These are phyloP conservation scores for Pseudocheirus occidentalis DNA, from an alignment of 2,797 vertebrate species.

Conservation along the genomic window DNA sequence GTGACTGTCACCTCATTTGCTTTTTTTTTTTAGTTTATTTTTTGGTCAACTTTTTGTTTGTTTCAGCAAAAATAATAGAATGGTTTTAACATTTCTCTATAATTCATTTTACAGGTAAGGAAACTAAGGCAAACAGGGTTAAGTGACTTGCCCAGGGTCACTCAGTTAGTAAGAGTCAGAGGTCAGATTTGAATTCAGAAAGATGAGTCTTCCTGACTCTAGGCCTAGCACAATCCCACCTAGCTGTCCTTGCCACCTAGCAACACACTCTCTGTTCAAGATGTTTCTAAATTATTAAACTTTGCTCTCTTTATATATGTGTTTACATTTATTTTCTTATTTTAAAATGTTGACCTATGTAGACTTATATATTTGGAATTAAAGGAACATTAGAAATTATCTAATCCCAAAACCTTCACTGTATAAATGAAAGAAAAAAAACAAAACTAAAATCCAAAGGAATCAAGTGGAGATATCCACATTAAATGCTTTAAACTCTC, in stretches of 20 bases:
- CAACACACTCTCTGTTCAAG: neutral
- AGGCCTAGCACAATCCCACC: neutral
- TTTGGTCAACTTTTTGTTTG: no score
- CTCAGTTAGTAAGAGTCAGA: neutral
- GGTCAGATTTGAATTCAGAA: neutral
- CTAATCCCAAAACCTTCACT: neutral
- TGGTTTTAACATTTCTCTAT: neutral
- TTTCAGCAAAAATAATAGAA: neutral
- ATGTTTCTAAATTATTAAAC: neutral
- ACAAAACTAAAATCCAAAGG: neutral
- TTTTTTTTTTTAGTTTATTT: no score
- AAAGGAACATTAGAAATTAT: neutral
- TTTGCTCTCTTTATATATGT: neutral
- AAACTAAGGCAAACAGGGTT: neutral
- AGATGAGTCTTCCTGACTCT: neutral
- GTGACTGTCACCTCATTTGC: neutral
- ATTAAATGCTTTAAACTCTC: neutral
- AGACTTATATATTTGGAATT: neutral
- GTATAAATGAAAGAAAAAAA: neutral
- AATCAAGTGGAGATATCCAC: neutral
- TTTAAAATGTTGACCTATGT: neutral
- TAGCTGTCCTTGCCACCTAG: neutral
- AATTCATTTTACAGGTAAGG: neutral
- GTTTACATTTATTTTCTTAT: neutral
- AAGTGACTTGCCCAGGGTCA: neutral